Conservation (phyloP, 1,140 invertebrate species). For the Latrodectus geometricus region DNA sequence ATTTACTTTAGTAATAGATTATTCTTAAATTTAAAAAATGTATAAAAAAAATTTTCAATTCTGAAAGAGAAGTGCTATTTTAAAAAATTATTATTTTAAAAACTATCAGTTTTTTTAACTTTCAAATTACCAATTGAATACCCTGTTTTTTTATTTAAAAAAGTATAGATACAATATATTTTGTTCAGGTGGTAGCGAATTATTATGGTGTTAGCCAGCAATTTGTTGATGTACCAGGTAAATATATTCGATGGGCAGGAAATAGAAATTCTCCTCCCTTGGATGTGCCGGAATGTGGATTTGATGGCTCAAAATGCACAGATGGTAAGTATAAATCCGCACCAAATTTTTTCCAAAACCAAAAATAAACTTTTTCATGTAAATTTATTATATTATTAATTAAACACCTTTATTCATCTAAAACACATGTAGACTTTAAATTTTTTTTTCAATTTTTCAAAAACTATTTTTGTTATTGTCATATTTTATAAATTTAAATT, state of each 20-base stretch:
- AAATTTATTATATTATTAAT: background rate
- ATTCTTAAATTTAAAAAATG: too few relatives aligned
- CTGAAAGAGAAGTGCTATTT: too few relatives aligned
- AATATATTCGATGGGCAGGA: constrained; percentile 89
- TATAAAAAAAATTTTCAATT: too few relatives aligned
- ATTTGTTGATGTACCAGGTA: constrained; percentile 77
- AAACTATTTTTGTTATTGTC: background rate
- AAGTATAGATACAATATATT: too few relatives aligned
- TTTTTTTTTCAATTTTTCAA: background rate
- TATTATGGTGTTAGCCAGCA: constrained; percentile 78
- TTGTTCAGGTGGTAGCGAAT: constrained; percentile 78
- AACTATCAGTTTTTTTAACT: too few relatives aligned
- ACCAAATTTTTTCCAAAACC: background rate
- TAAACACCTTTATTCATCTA: background rate
- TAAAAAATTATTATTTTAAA: too few relatives aligned
- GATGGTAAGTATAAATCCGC: constrained; percentile 35
- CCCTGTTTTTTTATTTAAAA: too few relatives aligned
- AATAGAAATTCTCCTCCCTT: constrained; percentile 78
- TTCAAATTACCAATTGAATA: too few relatives aligned
- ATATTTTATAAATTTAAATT: too few relatives aligned
- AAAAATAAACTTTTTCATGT: background rate
- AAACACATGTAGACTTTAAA: background rate
- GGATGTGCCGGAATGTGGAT: constrained; percentile 91
- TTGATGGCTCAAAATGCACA: constrained; percentile 86
- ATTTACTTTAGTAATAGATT: too few relatives aligned